Conservation (phyloP, 2,888 invertebrate species). For the Drosophila mimica region DNA sequence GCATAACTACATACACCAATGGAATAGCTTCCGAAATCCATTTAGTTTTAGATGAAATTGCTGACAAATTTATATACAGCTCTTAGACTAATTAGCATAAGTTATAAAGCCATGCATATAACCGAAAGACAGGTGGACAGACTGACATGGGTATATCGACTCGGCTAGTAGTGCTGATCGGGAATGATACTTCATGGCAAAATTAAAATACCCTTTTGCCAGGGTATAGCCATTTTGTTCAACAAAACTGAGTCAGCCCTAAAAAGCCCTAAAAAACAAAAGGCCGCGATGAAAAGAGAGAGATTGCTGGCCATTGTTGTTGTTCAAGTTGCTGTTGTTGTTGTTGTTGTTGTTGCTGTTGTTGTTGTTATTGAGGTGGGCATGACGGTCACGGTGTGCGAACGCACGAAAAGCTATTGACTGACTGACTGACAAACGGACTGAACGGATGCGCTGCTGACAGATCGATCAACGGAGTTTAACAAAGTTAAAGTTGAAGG, state of each 20-base stretch:
- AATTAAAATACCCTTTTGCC: background rate
- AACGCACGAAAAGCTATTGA: conserved; percentile 76
- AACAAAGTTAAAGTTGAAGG: conserved; percentile 73
- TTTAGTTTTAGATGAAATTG: background rate
- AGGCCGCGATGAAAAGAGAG: conserved; percentile 64
- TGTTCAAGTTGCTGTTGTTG: conserved; percentile 25
- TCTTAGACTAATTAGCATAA: background rate
- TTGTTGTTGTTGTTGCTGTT: conserved; percentile 20
- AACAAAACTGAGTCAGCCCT: conserved; percentile 33
- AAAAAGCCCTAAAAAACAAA: conserved; percentile 57
- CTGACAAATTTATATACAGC: background rate
- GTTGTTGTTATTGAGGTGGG: conserved; percentile 62
- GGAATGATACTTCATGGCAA: background rate
- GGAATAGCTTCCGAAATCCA: background rate
- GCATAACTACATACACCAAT: background rate
- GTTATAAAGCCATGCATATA: background rate
- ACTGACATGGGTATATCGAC: background rate
- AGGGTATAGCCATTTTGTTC: conserved; percentile 29
- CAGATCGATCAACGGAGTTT: conserved; percentile 64
- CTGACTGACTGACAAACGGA: conserved; percentile 45
- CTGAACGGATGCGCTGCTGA: conserved; percentile 64
- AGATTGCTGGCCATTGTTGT: conserved; percentile 62
- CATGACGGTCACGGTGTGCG: conserved; percentile 82
- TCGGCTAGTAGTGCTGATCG: background rate
- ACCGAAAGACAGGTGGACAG: background rate